Evolutionary conservation across 2,888 invertebrate species (phyloP), one percentile per base, ranked within the genome.

Genomic region (Muschampia staudingeri): DNA sequence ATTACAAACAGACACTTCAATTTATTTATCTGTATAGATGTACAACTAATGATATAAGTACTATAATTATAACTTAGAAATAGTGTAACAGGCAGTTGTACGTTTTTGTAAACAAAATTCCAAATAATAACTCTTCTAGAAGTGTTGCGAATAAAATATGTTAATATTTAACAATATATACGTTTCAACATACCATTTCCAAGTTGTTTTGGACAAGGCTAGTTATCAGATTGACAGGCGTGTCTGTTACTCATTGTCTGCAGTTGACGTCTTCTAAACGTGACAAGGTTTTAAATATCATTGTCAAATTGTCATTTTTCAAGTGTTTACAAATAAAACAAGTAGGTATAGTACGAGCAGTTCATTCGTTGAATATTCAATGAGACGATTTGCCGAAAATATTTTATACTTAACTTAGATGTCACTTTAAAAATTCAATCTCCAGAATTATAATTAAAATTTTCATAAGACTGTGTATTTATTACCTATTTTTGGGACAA

Each of bases 201-300:
- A 91, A 92, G 88, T 88, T 91, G 92, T 93, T 94, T 92, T 91
- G 89, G 89, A 91, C 89, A 88, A 89, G 84, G 83, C 89, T 85
- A 87, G 88, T 91, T 92, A 92, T 93, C 91, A 91, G 89, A 93
- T 93, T 93, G 92, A 86, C 90, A 89, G 91, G 93, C 94, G 92
- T 95, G 90, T 93, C 95, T 90, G 93, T 92, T 90, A 92, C 91
- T 90, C 88, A 95, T 94, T 94, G 93, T 94, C 81, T 90, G 85
- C 84, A 83, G 84, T 85, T 84, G 89, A 91, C 91, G 89, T 91
- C 88, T 87, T 87, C 78, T 88, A 84, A 89, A 82, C 76, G 77
- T 80, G 80, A 86, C 78, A 76, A 82, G 82, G 89, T 72, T 87
- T 83, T 83, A 82, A 87, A 90, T 85, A 84, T 82, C 72, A 85